These are phyloP conservation scores for Probosciger aterrimus DNA, from an alignment of 2,113 vertebrate species.

Conservation along the genomic window DNA sequence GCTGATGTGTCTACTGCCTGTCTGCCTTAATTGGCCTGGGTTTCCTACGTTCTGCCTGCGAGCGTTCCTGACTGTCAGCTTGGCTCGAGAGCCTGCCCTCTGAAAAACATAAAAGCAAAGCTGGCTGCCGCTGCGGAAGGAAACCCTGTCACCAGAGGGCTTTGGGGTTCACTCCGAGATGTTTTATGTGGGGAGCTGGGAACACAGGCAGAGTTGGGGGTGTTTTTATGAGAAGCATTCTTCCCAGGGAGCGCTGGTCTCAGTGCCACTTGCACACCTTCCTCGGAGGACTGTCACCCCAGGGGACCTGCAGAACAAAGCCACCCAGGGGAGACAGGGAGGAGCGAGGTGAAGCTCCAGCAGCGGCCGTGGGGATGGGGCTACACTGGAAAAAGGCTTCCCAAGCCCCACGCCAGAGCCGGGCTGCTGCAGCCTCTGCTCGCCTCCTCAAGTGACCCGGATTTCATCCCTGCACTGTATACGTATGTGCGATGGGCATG, in stretches of 20 bases:
- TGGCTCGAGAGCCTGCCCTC: not conserved
- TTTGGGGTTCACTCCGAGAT: not conserved
- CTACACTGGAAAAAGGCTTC: not conserved
- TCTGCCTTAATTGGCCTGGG: conserved; percentile 44
- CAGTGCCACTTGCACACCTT: fast-evolving
- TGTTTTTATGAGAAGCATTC: not conserved
- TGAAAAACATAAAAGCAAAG: not conserved
- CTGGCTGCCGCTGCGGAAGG: not conserved
- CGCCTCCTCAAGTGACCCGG: not conserved
- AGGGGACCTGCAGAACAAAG: not conserved
- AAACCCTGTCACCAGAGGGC: not conserved
- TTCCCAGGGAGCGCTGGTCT: not conserved
- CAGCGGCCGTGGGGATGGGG: not conserved
- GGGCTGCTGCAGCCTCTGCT: not conserved
- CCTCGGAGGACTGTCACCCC: not conserved
- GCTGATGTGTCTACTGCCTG: conserved; percentile 35
- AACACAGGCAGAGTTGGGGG: not conserved
- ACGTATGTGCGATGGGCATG: fast-evolving
- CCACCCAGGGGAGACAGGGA: not conserved
- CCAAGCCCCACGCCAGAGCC: not conserved
- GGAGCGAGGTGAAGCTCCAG: not conserved
- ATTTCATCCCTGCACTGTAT: not conserved
- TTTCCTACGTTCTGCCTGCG: not conserved
- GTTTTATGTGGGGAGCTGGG: not conserved
- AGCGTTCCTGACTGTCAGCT: not conserved